Base-by-base conservation (phyloP, 2,113 vertebrate genomes). In the Cebidichthys violaceus region DNA sequence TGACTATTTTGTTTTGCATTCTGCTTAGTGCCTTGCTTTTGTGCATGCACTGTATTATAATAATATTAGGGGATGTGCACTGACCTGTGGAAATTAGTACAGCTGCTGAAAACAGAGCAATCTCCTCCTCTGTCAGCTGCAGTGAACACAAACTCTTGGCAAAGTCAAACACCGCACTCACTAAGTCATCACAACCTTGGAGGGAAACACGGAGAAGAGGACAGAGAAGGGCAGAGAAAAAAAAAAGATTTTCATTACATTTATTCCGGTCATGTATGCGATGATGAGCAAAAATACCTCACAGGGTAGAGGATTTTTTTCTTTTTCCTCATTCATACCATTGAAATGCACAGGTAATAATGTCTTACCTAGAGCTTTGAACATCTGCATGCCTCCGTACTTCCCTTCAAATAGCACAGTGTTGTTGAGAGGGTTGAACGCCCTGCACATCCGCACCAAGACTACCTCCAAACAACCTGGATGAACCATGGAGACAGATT, bases 341-440 rank as follows among this genome's bases (percentile, higher is more conserved):
- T 59, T 52, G 18, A 61, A 61, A 83, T 60, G 60, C 13, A 35
- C 0, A 41, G 7, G 43, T 24, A 35, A 4, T 6, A 52, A 68
- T 73, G 31, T 59, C 92, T 86, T 96, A 99, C 98, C 98, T 90
- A 99, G 96, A 88, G 98, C 95, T 96, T 99, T 99, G 93, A 99
- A 99, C 96, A 99, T 98, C 92, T 99, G 98, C 96, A 99, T 99
- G 87, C 98, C 97, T 91, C 97, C 98, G 77, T 99, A 99, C 94
- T 99, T 99, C 87, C 98, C 98, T 95, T 99, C 98, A 94, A 99
- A 99, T 85, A 99, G 96, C 93, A 99, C 98, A 66, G 98, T 99
- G 96, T 99, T 99, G 96, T 99, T 99, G 90, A 99, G 96, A 78
- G 98, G 98, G 87, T 99, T 99, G 95, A 99, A 99, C 82, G 98